phyloP scores from a whole-genome alignment of 2,888 invertebrate species.

The Pimpla rufipes region DNA sequence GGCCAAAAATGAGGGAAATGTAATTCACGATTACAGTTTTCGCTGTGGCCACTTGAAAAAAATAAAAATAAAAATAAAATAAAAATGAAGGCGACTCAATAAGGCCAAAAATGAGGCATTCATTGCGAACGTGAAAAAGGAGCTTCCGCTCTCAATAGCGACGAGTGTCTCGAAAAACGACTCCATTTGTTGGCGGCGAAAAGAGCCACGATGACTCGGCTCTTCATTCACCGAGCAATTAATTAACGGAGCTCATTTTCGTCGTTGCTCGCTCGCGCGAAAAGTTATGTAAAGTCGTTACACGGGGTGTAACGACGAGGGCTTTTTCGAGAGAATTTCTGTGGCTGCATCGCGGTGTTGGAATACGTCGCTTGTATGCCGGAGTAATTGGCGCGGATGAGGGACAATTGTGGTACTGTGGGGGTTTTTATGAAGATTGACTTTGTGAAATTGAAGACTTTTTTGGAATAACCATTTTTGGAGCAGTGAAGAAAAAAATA shows the following conservation, averaged over 20 bases:
- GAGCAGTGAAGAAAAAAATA: too few species aligned
- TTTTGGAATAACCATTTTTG: too few species aligned
- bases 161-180: background rate
- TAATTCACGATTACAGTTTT: background rate
- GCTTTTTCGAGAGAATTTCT: background rate
- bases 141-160: background rate
- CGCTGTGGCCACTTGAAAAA: too few species aligned
- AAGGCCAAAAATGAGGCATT: background rate
- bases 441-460: too few species aligned
- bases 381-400: too few species aligned
- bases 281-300: background rate
- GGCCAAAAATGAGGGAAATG: constrained; percentile 11
- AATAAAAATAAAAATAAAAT: too few species aligned
- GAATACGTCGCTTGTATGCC: too few species aligned
- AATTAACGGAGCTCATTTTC: background rate
- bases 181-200: background rate
- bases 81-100: too few species aligned
- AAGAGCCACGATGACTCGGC: background rate
- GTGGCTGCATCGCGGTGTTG: background rate
- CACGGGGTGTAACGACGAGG: background rate
- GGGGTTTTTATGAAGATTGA: too few species aligned
- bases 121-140: background rate
- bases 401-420: too few species aligned
- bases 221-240: background rate
- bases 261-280: background rate